Evolutionary conservation across 1,140 invertebrate genomes (phyloP).

Genomic region (Cardiocondyla obscurior): DNA sequence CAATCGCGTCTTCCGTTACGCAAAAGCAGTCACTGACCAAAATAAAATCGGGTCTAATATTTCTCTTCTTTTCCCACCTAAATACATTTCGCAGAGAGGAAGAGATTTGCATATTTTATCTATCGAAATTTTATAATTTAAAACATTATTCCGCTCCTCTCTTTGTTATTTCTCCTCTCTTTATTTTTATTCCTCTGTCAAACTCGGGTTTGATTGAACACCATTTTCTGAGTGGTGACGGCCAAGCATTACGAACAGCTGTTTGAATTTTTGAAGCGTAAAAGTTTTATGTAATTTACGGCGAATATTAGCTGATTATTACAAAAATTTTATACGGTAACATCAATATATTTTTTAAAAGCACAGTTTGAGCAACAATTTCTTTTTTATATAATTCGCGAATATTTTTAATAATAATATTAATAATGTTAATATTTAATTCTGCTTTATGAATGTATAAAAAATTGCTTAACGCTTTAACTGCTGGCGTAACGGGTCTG

Average conservation of each 20-base stretch:
- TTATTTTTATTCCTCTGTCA: not conserved
- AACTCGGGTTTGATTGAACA: not conserved
- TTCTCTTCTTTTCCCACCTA: conserved; percentile 16
- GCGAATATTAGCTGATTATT: not conserved
- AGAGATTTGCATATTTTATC: not conserved
- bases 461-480: not conserved
- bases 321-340: not conserved
- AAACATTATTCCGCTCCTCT: not conserved
- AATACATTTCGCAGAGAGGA: not conserved
- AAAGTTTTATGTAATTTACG: not conserved
- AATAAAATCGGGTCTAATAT: conserved; percentile 76
- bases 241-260: conserved; percentile 48
- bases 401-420: conserved; percentile 13
- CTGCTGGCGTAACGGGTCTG: conserved; percentile 31
- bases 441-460: not conserved
- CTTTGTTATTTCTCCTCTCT: not conserved
- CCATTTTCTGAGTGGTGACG: conserved; percentile 1
- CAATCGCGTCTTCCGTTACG: conserved; percentile 77
- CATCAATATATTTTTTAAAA: not conserved
- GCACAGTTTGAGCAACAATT: not conserved
- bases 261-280: not conserved
- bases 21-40: conserved; percentile 82
- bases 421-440: conserved; percentile 42
- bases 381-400: not conserved
- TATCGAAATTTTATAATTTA: conserved; percentile 1